These are phyloP conservation scores for Barnardius zonarius DNA, from an alignment of 2,113 vertebrate genomes.

Conservation along the genomic window DNA sequence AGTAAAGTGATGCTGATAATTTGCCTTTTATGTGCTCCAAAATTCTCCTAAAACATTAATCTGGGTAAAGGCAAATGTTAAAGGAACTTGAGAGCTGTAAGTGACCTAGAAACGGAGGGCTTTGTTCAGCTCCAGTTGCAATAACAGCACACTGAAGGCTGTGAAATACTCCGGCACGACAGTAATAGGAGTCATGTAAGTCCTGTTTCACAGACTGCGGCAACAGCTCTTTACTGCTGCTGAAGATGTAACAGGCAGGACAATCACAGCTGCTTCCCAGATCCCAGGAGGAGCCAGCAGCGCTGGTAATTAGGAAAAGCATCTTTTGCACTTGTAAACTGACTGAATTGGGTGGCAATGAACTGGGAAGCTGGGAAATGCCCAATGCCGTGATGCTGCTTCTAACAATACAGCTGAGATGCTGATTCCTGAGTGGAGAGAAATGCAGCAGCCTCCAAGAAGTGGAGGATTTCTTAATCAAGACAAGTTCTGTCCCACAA, in stretches of 20 bases:
- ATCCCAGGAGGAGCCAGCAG: not conserved
- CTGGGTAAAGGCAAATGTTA: not conserved
- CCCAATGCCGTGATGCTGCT: accelerated
- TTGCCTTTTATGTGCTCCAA: not conserved
- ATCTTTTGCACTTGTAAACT: not conserved
- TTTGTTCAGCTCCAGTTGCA: conserved; percentile 7
- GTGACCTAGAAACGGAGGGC: conserved; percentile 45
- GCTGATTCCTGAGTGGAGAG: not conserved
- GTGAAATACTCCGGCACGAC: not conserved
- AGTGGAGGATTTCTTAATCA: not conserved
- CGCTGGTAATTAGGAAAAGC: conserved; percentile 25
- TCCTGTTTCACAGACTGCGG: not conserved
- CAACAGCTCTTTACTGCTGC: not conserved
- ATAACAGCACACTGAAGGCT: not conserved
- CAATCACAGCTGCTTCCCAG: not conserved
- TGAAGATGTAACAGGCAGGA: not conserved
- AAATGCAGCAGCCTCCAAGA: not conserved
- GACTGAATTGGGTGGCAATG: not conserved
- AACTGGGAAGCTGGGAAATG: not conserved
- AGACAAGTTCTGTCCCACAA: not conserved
- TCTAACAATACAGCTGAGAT: not conserved
- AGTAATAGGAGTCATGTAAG: not conserved
- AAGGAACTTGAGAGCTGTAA: not conserved
- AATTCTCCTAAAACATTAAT: not conserved
- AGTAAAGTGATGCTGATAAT: conserved; percentile 3